Base-by-base conservation (phyloP, 2,888 invertebrate species). In the Eucera pruinosa region DNA sequence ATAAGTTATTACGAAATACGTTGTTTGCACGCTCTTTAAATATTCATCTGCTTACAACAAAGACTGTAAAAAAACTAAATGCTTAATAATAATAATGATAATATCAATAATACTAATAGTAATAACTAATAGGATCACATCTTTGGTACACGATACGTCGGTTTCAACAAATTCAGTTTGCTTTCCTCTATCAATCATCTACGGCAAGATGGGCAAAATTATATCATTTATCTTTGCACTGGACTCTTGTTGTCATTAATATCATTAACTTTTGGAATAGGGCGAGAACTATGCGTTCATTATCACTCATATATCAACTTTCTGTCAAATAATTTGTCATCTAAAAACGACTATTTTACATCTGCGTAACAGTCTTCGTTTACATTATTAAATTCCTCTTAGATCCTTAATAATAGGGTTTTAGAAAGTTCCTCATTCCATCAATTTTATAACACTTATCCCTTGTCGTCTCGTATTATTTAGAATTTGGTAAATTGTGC, bases 81-180 rank as follows among this genome's bases (percentile, higher is more conserved):
- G 9, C 62, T 64, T 65, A 78, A 62, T 70, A 66, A 75, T 57
- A 66, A 75, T 57, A 58, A 68, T 71, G 65, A 78, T 45, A 39
- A 62, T 74, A 77, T 78, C 39, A 71, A 72, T 71, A 67, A 47
- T 60, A 78, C 72, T 78, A 72, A 72, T 71, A 72, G 69, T 78
- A 84, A 54, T 75, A 78, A 78, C 75, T 81, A 81, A 76, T 84
- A 76, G 78, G 80, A 86, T 85, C 73, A 84, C 84, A 85, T 85
- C 85, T 85, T 85, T 85, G 85, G 85, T 86, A 77, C 74, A 78
- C 52, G 70, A 74, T 78, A 78, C 66, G 54, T 82, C 69, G 72
- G 70, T 73, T 78, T 73, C 71, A 69, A 78, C 64, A 65, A 78
- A 55, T 58, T 71, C 52, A 54, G 27, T 48, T 68, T 45, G 47